Evolutionary conservation across 2,797 vertebrate genomes (phyloP), one percentile per base, ranked within the genome.

Genomic region (Ceryle rudis): DNA sequence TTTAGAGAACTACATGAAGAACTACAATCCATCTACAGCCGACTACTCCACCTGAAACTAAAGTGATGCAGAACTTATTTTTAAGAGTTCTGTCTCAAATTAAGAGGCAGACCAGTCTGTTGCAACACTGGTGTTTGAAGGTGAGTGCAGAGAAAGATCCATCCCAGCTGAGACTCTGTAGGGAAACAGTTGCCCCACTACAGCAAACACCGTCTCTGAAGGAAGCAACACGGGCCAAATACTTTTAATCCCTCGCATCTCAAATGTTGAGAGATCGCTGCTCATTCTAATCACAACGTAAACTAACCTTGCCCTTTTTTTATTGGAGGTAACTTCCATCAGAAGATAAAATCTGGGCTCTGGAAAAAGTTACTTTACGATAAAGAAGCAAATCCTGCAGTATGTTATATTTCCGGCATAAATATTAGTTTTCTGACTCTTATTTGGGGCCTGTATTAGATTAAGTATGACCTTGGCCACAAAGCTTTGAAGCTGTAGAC

Each of bases 401-500:
- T 42, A 58, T 72, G 46, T 72, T 96, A 12, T 37, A 25, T 93
- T 95, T 94, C 93, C 4, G 3, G 88, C 21, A 37, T 70, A 77
- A 92, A 89, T 86, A 89, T 49, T 92, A 62, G 33, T 86, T 93
- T 94, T 92, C 77, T 51, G 29, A 74, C 26, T 93, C 73, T 75
- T 94, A 58, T 69, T 96, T 90, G 61, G 54, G 42, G 82, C 42
- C 92, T 97, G 94, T 16, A 6, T 91, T 95, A 86, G 62, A 94
- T 96, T 92, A 93, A 89, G 73, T 29, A 75, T 37, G 39, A 60
- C 55, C 94, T 92, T 72, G 42, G 47, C 91, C 83, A 70, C 62
- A 81, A 39, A 79, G 86, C 95, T 97, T 96, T 96, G 93, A 97
- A 96, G 93, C 62, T 86, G 7, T 64, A 94, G 80, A 89, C 80